phyloP scores from a whole-genome alignment of 2,888 invertebrate genomes.

The Euplagia quadripunctaria region DNA sequence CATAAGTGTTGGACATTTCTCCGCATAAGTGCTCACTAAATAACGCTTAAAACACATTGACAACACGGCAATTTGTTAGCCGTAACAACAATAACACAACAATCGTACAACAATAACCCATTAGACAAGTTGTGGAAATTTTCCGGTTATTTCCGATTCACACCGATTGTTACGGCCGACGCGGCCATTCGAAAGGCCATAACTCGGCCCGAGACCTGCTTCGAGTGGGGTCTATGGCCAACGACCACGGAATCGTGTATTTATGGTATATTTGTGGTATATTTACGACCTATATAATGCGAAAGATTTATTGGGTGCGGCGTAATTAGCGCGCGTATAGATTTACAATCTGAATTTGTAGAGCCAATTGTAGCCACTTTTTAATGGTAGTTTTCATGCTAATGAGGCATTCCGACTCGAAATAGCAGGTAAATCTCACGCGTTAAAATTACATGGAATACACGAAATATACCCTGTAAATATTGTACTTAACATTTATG shows the following conservation, averaged over 20 bases:
- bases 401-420: conserved; percentile 67
- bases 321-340: conserved; percentile 79
- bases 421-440: conserved; percentile 50
- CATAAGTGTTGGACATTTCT: conserved; percentile 46
- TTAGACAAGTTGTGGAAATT: conserved; percentile 85
- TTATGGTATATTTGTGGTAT: conserved; percentile 77
- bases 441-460: conserved; percentile 22
- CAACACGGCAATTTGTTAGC: conserved; percentile 70
- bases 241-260: conserved; percentile 73
- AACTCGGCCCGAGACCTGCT: conserved; percentile 72
- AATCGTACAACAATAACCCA: conserved; percentile 83
- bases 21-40: conserved; percentile 62
- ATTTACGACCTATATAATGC: conserved; percentile 81
- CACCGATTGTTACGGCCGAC: conserved; percentile 79
- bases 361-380: conserved; percentile 57
- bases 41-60: conserved; percentile 72
- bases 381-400: conserved; percentile 59
- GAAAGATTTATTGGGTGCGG: conserved; percentile 79
- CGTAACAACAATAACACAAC: conserved; percentile 69
- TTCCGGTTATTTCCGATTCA: conserved; percentile 86
- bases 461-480: conserved; percentile 10
- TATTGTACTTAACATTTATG: conserved; percentile 16
- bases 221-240: conserved; percentile 85
- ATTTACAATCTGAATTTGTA: conserved; percentile 69
- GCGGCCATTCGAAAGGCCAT: conserved; percentile 75